Conservation (phyloP, 2,888 invertebrate genomes). For the Mystacides longicornis region DNA sequence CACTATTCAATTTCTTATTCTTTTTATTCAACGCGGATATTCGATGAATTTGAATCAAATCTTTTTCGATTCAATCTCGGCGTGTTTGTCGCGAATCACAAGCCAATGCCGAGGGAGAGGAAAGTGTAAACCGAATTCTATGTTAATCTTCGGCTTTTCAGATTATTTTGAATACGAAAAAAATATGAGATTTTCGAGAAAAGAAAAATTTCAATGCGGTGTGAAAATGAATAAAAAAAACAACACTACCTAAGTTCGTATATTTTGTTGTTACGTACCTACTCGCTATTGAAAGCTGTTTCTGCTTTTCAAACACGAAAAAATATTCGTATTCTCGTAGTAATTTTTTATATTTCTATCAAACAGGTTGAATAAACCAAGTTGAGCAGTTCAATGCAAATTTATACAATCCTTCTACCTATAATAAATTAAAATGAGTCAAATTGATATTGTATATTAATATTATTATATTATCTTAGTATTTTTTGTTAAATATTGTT, state of each 20-base stretch:
- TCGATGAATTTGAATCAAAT: constrained; percentile 9
- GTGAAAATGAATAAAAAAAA: neutral
- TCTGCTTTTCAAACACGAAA: too few species aligned
- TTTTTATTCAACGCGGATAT: constrained; percentile 25
- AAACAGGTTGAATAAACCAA: too few species aligned
- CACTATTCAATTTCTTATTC: constrained; percentile 21
- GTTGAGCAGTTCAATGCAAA: too few species aligned
- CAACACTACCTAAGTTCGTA: neutral
- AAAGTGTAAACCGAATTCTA: neutral
- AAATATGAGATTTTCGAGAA: neutral
- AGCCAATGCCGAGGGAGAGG: constrained; percentile 13
- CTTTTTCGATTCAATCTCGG: constrained; percentile 6
- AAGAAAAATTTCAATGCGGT: neutral
- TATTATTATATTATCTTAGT: too few species aligned
- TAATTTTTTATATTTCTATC: too few species aligned
- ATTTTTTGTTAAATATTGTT: too few species aligned
- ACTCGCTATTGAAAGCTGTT: too few species aligned
- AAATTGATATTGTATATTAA: too few species aligned
- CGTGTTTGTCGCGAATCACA: constrained; percentile 17
- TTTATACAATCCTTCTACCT: too few species aligned
- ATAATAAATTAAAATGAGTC: too few species aligned
- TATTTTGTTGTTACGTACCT: neutral
- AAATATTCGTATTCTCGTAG: too few species aligned
- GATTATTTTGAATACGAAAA: constrained; percentile 2
- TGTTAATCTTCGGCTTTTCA: neutral